Percentiles rank a stretch among this genome's conserved stretches.
These are phyloP conservation scores for Phlogophora meticulosa DNA, from an alignment of 2,888 invertebrate genomes.

Conservation along the genomic window DNA sequence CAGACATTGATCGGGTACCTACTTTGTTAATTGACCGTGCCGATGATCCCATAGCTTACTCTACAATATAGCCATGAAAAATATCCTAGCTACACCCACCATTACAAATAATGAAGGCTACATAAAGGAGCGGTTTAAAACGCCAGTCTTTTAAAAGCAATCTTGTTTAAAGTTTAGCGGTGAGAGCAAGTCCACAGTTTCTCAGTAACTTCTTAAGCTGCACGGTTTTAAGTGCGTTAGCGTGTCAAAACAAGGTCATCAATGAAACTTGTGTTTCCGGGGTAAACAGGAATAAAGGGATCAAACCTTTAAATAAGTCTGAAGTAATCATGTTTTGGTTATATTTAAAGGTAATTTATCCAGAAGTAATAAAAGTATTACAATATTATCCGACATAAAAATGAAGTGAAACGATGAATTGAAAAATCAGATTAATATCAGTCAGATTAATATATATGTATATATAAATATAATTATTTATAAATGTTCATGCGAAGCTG, in stretches of 20 bases:
- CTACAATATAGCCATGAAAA: conserved; percentile 17
- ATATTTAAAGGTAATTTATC: not conserved
- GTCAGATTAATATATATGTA: too few relatives aligned
- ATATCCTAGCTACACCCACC: conserved; percentile 28
- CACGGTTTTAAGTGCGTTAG: not conserved
- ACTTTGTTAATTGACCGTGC: conserved; percentile 38
- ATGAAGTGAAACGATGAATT: too few relatives aligned
- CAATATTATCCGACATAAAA: too few relatives aligned
- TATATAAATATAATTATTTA: too few relatives aligned
- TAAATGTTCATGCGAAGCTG: too few relatives aligned
- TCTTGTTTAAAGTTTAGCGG: conserved; percentile 1
- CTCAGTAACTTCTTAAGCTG: not conserved
- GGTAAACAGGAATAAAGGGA: not conserved
- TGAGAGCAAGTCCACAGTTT: not conserved
- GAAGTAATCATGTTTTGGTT: not conserved
- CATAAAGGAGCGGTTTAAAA: not conserved
- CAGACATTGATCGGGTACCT: conserved; percentile 48
- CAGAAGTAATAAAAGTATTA: not conserved
- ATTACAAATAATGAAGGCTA: conserved; percentile 5
- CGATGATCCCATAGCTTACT: conserved; percentile 38
- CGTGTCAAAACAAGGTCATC: not conserved
- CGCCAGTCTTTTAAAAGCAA: not conserved
- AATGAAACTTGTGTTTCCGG: not conserved
- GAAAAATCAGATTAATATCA: too few relatives aligned
- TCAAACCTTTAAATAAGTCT: not conserved